Evolutionary conservation across 2,888 invertebrate genomes (phyloP).

Genomic region (Flexamia atlantica): DNA sequence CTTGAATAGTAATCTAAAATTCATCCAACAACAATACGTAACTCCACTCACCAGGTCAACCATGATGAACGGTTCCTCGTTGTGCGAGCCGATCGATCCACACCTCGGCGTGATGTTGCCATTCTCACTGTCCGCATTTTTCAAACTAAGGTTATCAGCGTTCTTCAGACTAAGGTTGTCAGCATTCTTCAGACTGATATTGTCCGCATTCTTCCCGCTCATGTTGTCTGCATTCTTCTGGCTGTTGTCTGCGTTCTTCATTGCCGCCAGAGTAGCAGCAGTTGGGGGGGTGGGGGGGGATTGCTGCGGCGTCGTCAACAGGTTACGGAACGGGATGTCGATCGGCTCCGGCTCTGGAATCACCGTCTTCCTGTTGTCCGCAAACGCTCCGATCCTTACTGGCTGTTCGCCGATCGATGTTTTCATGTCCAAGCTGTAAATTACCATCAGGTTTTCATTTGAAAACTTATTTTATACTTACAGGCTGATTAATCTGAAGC

Average conservation of each 20-base stretch:
- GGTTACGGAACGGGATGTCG: slow-evolving; percentile 82
- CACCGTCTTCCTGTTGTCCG: slow-evolving; percentile 78
- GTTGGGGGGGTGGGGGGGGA: slow-evolving; percentile 66
- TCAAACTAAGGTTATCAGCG: slow-evolving; percentile 62
- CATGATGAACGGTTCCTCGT: slow-evolving; percentile 83
- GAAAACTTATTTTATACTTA: too few species aligned
- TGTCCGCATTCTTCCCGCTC: slow-evolving; percentile 41
- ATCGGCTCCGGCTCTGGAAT: slow-evolving; percentile 75
- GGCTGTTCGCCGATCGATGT: slow-evolving; percentile 83
- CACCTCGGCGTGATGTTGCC: slow-evolving; percentile 73
- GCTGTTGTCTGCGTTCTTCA: slow-evolving; percentile 15
- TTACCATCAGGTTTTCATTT: too few species aligned
- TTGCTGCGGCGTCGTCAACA: slow-evolving; percentile 74
- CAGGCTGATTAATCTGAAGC: too few species aligned
- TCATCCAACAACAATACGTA: too few species aligned
- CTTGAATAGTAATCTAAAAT: too few species aligned
- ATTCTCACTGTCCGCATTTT: slow-evolving; percentile 74
- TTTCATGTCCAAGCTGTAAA: slow-evolving; percentile 80
- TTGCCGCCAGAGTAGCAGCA: not conserved
- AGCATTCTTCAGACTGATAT: not conserved
- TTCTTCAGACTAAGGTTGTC: slow-evolving; percentile 61
- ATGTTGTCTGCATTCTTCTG: slow-evolving; percentile 44
- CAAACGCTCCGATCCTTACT: slow-evolving; percentile 88
- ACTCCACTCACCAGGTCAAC: slow-evolving; percentile 81
- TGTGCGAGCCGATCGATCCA: slow-evolving; percentile 74